Conservation (phyloP, 2,113 vertebrate genomes). For the Solenodon paradoxus region DNA sequence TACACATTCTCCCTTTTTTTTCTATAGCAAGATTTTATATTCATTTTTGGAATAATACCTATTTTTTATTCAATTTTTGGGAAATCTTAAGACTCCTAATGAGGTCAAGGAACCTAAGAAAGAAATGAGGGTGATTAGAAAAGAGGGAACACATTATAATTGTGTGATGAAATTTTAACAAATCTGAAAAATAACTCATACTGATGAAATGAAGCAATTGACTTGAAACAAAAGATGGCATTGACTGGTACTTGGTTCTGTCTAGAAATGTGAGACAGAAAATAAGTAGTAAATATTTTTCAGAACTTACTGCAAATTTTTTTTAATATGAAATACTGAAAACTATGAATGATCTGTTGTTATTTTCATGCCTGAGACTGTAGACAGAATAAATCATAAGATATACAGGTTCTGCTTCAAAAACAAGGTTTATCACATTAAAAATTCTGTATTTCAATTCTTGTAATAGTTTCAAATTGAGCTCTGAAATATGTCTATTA, state of each 20-base stretch:
- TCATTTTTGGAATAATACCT: not conserved
- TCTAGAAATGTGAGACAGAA: constrained; percentile 3
- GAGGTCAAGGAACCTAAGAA: not conserved
- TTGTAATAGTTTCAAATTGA: not conserved
- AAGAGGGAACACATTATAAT: not conserved
- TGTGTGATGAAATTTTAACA: not conserved
- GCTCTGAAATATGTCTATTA: not conserved
- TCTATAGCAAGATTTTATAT: not conserved
- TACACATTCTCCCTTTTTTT: not conserved
- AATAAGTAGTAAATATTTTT: not conserved
- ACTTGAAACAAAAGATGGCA: not conserved
- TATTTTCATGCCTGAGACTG: not conserved
- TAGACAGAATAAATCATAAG: not conserved
- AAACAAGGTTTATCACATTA: not conserved
- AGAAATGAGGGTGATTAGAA: not conserved
- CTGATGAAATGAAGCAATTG: not conserved
- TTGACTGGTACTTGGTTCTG: not conserved
- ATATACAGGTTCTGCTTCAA: not conserved
- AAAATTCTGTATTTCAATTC: not conserved
- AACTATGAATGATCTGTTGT: not conserved
- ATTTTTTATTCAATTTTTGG: not conserved
- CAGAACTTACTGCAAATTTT: not conserved
- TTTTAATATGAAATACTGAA: not conserved
- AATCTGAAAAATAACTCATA: not conserved
- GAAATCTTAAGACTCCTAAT: not conserved